Conservation (phyloP, 1,140 invertebrate genomes). For the Dendroctonus ponderosae region DNA sequence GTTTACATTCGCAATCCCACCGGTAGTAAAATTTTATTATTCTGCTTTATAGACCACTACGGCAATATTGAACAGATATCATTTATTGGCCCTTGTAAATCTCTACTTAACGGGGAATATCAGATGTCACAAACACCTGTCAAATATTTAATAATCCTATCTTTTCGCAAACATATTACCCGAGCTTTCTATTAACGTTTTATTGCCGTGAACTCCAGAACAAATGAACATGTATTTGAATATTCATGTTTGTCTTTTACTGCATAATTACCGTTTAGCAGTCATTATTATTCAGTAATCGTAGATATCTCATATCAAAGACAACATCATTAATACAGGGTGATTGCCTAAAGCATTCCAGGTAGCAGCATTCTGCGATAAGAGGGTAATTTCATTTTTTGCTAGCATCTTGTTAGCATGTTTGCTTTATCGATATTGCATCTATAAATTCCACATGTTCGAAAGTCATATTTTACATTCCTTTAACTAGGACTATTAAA, state of each 20-base stretch:
- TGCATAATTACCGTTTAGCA: slow-evolving; percentile 3
- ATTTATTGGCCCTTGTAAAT: slow-evolving; percentile 47
- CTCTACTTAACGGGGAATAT: slow-evolving; percentile 44
- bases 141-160: slow-evolving; percentile 41
- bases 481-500: no score
- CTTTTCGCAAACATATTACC: slow-evolving; percentile 34
- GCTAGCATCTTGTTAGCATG: no score
- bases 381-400: no score
- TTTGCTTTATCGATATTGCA: no score
- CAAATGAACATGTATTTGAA: slow-evolving; percentile 12
- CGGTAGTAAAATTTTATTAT: slow-evolving; percentile 46
- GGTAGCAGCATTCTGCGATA: no score
- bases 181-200: slow-evolving; percentile 1
- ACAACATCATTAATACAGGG: no score
- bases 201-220: slow-evolving; percentile 31
- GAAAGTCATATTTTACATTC: no score
- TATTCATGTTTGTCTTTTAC: slow-evolving; percentile 11
- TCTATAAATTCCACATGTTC: no score
- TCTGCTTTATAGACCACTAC: slow-evolving; percentile 43
- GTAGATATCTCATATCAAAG: no score
- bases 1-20: slow-evolving; percentile 40
- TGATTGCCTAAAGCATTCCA: no score
- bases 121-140: slow-evolving; percentile 45
- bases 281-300: neutral
- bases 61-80: slow-evolving; percentile 45